Conservation (phyloP, 1,140 invertebrate species). For the Macrotrachela quadricornifera region DNA sequence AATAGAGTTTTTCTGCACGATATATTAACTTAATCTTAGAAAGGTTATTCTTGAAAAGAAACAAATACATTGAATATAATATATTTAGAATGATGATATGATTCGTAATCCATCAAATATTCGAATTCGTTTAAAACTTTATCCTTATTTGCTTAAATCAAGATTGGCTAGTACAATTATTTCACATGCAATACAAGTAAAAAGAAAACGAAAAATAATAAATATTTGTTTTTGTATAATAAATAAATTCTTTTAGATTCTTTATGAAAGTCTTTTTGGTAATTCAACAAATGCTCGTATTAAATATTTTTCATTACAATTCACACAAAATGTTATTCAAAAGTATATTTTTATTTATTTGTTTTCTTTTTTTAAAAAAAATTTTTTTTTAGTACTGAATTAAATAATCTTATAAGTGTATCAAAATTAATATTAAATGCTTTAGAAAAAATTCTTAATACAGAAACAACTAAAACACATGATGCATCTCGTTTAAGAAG, state of each 20-base stretch:
- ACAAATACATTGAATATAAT: background rate
- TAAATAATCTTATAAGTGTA: too few relatives aligned
- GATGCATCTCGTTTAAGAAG: conserved; percentile 35
- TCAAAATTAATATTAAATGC: background rate
- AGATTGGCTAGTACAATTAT: conserved; percentile 53
- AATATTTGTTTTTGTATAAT: background rate
- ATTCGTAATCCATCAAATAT: conserved; percentile 47
- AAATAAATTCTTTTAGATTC: conserved; percentile 49
- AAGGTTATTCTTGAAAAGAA: too few relatives aligned
- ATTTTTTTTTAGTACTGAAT: too few relatives aligned
- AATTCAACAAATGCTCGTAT: conserved; percentile 56
- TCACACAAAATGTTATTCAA: conserved; percentile 53
- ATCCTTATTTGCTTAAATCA: conserved; percentile 57
- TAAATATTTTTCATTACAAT: conserved; percentile 54
- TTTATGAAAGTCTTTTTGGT: conserved; percentile 67
- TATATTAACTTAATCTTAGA: too few relatives aligned
- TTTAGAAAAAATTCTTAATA: background rate
- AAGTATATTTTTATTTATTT: conserved; percentile 33
- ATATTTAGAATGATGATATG: too few relatives aligned
- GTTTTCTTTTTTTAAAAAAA: too few relatives aligned
- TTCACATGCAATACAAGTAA: conserved; percentile 53
- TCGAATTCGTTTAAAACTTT: conserved; percentile 55
- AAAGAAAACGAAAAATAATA: conserved; percentile 31
- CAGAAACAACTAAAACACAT: background rate
- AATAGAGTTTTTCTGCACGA: too few relatives aligned